Evolutionary conservation across 2,888 invertebrate species (phyloP), one percentile per base, ranked within the genome.

Genomic region (Cosmia trapezina): DNA sequence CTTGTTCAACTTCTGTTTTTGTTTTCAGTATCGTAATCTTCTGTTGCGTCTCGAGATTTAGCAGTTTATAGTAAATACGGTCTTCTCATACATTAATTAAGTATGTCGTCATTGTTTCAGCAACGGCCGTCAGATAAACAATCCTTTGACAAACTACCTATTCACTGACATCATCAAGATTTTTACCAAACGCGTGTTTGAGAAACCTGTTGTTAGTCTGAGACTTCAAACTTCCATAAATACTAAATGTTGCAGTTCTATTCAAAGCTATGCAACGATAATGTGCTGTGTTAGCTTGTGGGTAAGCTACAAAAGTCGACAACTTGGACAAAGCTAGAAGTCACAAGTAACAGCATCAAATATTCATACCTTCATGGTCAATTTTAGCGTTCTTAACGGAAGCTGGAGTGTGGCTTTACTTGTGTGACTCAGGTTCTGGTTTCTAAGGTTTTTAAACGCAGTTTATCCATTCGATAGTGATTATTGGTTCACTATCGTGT

Each of bases 231-330:
- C 62, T 63, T 51, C 41, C 41, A 66, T 80, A 59, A 75, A 78
- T 80, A 75, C n/a, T 70, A 45, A 76, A 78, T 75, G 80, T 45
- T 22, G 28, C 4, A 8, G 49, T 70, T 56, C 22, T 43, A 63
- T 75, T 75, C 62, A 70, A 56, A 59, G 41, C 43, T 51, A 65
- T 70, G 41, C 49, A 59, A 66, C 6, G 12, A 14, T 70, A 61
- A 70, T 70, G 61, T 47, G 22, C 47, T 62, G 7, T 17, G 64
- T 51, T 63, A 43, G 49, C 62, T 73, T 78, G 78, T 22, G 45
- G 33, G 64, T 41, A 49, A 80, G 33, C 37, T 62, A 70, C 54
- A 75, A 70, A 57, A 65, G 45, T 70, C 57, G 4, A 54, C 51
- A 54, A 74, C 53, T 53, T 53, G 17, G n/a, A 51, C 54, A 47